Evolutionary conservation across 2,888 invertebrate genomes (phyloP).

Genomic region (Callyntrura guangdongensis): DNA sequence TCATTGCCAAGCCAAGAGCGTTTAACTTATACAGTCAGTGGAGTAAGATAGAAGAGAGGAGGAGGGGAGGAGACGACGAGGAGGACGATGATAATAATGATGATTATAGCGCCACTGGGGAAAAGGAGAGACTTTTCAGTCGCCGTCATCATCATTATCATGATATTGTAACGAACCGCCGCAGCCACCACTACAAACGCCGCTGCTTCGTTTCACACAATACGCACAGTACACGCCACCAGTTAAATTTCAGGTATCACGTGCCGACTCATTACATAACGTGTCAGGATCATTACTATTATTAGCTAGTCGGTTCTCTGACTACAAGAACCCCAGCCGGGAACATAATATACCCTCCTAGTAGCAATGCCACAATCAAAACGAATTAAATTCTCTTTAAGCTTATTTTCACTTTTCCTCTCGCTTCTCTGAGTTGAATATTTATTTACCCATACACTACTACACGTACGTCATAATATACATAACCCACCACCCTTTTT

Average conservation of each 20-base stretch:
- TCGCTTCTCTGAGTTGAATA: too few relatives aligned
- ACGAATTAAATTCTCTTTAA: slow-evolving; percentile 48
- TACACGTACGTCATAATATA: too few relatives aligned
- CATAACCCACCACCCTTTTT: neutral
- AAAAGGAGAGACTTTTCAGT: slow-evolving; percentile 33
- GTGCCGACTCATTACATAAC: slow-evolving; percentile 67
- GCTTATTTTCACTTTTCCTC: neutral
- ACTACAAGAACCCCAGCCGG: too few relatives aligned
- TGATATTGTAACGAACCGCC: neutral
- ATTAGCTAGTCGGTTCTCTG: slow-evolving; percentile 17
- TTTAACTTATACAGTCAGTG: too few relatives aligned
- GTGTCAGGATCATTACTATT: slow-evolving; percentile 40
- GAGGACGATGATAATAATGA: slow-evolving; percentile 33
- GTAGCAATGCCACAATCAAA: neutral
- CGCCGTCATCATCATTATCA: neutral
- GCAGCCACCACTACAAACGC: neutral
- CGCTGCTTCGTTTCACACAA: neutral
- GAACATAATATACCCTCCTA: too few relatives aligned
- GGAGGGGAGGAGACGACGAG: neutral
- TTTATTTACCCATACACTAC: too few relatives aligned
- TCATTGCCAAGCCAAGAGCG: too few relatives aligned
- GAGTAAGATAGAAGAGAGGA: too few relatives aligned
- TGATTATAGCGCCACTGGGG: slow-evolving; percentile 66
- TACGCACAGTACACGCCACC: too few relatives aligned
- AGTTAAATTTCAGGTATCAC: slow-evolving; percentile 66